A percentile compares a stretch with the other conserved stretches of the same genome.
Conservation (phyloP, 2,888 invertebrate species). For the Tolmerus cingulatus region DNA sequence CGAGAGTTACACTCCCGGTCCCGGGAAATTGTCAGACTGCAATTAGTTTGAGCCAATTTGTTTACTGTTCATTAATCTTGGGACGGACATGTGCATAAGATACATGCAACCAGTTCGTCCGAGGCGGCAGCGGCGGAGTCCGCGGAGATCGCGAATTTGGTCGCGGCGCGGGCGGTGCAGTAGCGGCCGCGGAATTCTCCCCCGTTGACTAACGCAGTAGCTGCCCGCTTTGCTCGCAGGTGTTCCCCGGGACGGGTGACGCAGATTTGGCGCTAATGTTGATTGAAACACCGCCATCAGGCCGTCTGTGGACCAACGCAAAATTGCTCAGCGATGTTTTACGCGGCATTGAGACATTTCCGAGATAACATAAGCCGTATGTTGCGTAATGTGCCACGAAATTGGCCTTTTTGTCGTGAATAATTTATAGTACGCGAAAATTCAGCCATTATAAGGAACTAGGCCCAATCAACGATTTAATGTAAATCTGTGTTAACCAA, state of each 20-base stretch:
- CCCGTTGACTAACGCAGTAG: not conserved
- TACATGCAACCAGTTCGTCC: not conserved
- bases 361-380: not conserved
- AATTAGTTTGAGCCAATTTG: slow-evolving; percentile 32
- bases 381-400: not conserved
- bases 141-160: not conserved
- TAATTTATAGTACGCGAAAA: not conserved
- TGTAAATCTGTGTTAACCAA: not conserved
- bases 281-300: not conserved
- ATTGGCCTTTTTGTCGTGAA: not conserved
- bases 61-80: slow-evolving; percentile 19
- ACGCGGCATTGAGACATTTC: not conserved
- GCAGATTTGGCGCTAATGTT: not conserved
- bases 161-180: not conserved
- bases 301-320: not conserved
- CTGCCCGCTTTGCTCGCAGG: not conserved
- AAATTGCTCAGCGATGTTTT: not conserved
- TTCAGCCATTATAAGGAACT: not conserved
- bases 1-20: not conserved
- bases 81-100: not conserved
- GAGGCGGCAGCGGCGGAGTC: too few relatives aligned
- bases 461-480: not conserved
- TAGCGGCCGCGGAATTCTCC: not conserved
- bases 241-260: not conserved
- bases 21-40: not conserved